Conservation (phyloP, 2,797 vertebrate species). For the Gambusia yucatana region DNA sequence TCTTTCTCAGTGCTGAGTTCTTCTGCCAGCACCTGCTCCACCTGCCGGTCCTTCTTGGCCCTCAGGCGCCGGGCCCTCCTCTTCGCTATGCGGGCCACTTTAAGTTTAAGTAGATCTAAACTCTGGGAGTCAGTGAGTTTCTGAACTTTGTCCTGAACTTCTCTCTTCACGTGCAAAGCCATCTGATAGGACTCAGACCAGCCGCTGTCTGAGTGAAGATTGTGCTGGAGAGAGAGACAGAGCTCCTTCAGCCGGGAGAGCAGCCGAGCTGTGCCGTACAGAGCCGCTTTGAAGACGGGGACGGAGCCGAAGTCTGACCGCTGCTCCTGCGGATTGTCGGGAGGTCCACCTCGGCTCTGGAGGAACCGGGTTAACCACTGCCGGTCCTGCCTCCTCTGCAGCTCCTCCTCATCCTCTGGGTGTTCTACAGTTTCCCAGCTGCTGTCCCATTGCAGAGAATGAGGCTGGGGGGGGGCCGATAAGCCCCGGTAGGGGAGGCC, state of each 20-base stretch:
- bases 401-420: conserved; percentile 29
- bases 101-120: conserved; percentile 65
- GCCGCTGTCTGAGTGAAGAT: conserved; percentile 61
- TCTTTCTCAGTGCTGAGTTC: conserved; percentile 78
- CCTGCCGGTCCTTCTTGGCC: conserved; percentile 55
- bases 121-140: conserved; percentile 60
- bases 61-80: conserved; percentile 78
- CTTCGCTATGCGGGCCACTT: conserved; percentile 66
- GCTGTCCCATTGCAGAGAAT: neutral
- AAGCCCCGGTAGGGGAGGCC: neutral
- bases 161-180: conserved; percentile 51
- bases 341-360: conserved; percentile 2
- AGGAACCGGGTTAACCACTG: conserved; percentile 73
- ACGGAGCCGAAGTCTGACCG: neutral
- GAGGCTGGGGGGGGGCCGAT: neutral
- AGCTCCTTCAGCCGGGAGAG: conserved; percentile 68
- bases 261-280: conserved; percentile 64
- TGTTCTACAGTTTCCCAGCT: neutral
- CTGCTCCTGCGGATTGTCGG: neutral
- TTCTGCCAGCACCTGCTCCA: conserved; percentile 72
- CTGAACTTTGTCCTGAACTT: conserved; percentile 60
- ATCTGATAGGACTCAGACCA: conserved; percentile 70
- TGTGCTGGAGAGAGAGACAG: conserved; percentile 70
- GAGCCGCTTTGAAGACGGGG: conserved; percentile 41
- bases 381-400: conserved; percentile 63